Evolutionary conservation across 2,113 vertebrate species (phyloP).

Genomic region (Perca schrenkii): DNA sequence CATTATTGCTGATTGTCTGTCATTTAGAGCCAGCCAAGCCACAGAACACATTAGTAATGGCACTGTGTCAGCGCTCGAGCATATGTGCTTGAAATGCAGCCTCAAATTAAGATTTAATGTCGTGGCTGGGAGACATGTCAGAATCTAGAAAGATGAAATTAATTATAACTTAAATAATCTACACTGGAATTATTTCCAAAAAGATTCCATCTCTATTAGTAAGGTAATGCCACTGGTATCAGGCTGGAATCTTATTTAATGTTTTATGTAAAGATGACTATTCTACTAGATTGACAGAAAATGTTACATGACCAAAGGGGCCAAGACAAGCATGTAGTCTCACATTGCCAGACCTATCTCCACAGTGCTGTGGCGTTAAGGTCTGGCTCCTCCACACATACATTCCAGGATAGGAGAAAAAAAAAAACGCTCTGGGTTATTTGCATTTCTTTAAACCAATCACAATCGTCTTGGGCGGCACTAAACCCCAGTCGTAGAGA

Average conservation of each 20-base stretch:
- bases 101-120: constrained; percentile 55
- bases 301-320: not conserved
- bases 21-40: constrained; percentile 52
- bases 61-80: constrained; percentile 14
- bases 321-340: not conserved
- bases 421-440: no score
- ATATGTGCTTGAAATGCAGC: constrained; percentile 47
- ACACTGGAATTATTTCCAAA: constrained; percentile 7
- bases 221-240: constrained; percentile 4
- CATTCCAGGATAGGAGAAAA: no score
- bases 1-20: constrained; percentile 26
- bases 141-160: constrained; percentile 25
- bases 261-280: not conserved
- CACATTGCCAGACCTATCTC: no score
- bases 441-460: no score
- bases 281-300: not conserved
- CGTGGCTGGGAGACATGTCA: constrained; percentile 42
- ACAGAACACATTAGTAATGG: constrained; percentile 57
- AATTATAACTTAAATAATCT: constrained; percentile 10
- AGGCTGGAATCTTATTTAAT: not conserved
- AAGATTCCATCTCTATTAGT: not conserved
- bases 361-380: no score
- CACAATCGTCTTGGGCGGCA: no score
- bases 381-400: no score
- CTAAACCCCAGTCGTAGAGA: no score